Evolutionary conservation across 2,888 invertebrate species (phyloP).

Genomic region (Trissolcus japonicus): DNA sequence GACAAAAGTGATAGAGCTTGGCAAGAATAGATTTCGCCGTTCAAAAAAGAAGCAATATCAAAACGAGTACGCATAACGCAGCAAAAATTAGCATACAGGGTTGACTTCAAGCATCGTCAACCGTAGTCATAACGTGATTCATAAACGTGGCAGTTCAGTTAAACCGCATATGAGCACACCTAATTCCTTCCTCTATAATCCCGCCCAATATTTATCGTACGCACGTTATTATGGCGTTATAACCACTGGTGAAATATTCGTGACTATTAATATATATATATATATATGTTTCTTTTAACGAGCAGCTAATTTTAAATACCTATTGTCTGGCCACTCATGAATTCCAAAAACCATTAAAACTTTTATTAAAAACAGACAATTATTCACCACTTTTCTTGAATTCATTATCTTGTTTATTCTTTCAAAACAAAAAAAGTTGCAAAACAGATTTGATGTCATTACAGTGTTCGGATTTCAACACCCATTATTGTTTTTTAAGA

Average conservation of each 20-base stretch:
- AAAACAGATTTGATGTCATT: neutral
- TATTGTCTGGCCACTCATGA: neutral
- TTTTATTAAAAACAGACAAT: neutral
- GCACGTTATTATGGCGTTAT: slow-evolving; percentile 32
- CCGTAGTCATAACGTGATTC: slow-evolving; percentile 52
- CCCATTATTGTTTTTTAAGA: slow-evolving; percentile 1
- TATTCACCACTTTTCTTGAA: neutral
- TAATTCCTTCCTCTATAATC: slow-evolving; percentile 53
- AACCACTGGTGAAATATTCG: slow-evolving; percentile 26
- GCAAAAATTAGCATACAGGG: slow-evolving; percentile 41
- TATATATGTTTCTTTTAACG: slow-evolving; percentile 27
- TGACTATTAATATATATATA: slow-evolving; percentile 37
- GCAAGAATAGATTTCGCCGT: neutral
- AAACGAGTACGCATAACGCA: slow-evolving; percentile 23
- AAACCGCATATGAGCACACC: slow-evolving; percentile 54
- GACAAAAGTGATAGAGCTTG: neutral
- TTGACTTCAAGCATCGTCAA: slow-evolving; percentile 27
- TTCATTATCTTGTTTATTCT: neutral
- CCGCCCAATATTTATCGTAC: slow-evolving; percentile 16
- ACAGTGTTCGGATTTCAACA: neutral
- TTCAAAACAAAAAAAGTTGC: neutral
- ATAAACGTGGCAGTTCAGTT: slow-evolving; percentile 54
- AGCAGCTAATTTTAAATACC: slow-evolving; percentile 1
- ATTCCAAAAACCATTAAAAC: neutral
- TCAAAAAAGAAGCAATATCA: slow-evolving; percentile 19